phyloP scores from a whole-genome alignment of 2,797 vertebrate genomes.

The Prionace glauca region DNA sequence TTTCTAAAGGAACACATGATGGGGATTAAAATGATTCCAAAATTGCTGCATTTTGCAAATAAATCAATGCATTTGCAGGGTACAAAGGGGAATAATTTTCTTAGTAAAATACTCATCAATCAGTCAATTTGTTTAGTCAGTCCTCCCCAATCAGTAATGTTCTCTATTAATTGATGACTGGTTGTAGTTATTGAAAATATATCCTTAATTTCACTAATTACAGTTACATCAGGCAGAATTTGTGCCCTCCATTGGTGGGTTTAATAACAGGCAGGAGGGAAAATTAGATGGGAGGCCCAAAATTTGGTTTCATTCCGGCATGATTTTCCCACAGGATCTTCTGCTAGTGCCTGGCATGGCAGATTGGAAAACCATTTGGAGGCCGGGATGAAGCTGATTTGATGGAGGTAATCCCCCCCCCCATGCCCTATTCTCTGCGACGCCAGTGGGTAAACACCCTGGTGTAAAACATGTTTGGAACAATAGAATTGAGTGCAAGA shows the following conservation, averaged over 20 bases:
- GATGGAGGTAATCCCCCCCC: too few species aligned
- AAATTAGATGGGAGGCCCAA: too few species aligned
- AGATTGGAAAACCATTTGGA: too few species aligned
- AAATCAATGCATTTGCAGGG: not conserved
- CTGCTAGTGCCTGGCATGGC: too few species aligned
- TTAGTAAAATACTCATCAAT: not conserved
- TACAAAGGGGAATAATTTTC: not conserved
- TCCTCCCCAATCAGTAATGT: not conserved
- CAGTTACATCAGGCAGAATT: not conserved
- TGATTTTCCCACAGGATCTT: too few species aligned
- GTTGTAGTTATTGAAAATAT: not conserved
- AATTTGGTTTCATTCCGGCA: not conserved
- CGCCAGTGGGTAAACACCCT: too few species aligned
- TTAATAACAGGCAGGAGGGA: too few species aligned
- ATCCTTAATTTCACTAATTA: not conserved
- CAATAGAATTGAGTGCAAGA: too few species aligned
- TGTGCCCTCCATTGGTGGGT: too few species aligned
- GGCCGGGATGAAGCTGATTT: too few species aligned
- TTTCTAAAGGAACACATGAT: not conserved
- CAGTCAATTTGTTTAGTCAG: not conserved
- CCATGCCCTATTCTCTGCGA: too few species aligned
- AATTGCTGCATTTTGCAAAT: not conserved
- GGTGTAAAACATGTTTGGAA: too few species aligned
- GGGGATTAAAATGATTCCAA: not conserved
- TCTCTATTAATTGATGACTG: not conserved